Evolutionary conservation across 2,113 vertebrate species (phyloP), one percentile per base, ranked within the genome.

Genomic region (Terrapene triunguis): DNA sequence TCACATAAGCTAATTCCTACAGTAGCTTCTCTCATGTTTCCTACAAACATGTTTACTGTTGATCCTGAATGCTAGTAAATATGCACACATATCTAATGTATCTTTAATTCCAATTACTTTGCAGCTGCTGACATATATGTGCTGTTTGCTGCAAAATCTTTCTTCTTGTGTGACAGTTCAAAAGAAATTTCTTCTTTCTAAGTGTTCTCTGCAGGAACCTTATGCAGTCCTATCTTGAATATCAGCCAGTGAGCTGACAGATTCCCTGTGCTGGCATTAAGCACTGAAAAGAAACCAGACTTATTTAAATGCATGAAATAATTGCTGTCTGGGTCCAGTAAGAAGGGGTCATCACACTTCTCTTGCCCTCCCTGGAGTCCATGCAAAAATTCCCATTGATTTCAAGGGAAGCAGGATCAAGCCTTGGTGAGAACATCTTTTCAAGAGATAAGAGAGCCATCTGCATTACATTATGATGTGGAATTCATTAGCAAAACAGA

Each of bases 71-170:
- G 80, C 21, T 69, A 51, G 78, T 54, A 59, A 82, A 59, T 72
- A 48, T 86, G 48, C 55, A 86, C 86, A 95, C 27, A 32, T 87
- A 93, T 85, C 84, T 96, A 88, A 76, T 78, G 25, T 85, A 78
- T 96, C 93, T 93, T 88, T 91, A 76, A 93, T 93, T 95, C 94
- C 89, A 96, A 87, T 96, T 97, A 96, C 89, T 94, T 95, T 82
- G 84, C 87, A 94, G 89, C 65, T 74, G 38, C 53, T 93, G 92
- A 96, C 93, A 95, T 81, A 91, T 89, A 96, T 94, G 94, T 93
- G 88, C 82, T 89, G 86, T 92, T 95, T 89, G 84, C 89, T 85
- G n/a, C 81, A 78, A 85, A 84, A 93, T 90, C 89, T 84, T 96
- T 97, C 97, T 92, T 74, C 94, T 89, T 44, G 6, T 84, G 80